A percentile compares a stretch with the other conserved stretches of the same genome.
Conservation (phyloP, 2,888 invertebrate genomes). For the Xylocampa areola region DNA sequence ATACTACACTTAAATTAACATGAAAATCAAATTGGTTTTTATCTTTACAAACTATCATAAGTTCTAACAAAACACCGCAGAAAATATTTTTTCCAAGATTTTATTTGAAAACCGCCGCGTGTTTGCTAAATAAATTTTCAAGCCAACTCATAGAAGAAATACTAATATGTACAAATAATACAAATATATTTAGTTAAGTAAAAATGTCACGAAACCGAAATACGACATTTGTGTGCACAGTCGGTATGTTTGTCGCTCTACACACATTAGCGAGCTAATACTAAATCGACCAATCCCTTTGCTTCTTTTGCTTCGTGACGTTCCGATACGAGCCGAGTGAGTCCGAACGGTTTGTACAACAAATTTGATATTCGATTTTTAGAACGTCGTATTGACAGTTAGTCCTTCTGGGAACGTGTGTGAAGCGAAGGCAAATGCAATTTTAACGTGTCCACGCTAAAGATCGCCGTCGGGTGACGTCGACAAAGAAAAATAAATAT, state of each 20-base stretch:
- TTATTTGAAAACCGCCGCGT: conserved; percentile 45
- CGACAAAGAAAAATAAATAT: conserved; percentile 73
- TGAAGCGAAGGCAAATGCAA: conserved; percentile 63
- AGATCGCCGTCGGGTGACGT: conserved; percentile 61
- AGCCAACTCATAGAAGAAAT: conserved; percentile 31
- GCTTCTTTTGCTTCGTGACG: conserved; percentile 73
- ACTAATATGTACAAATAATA: conserved; percentile 57
- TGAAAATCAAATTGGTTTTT: conserved; percentile 30
- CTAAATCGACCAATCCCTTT: conserved; percentile 64
- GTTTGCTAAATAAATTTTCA: conserved; percentile 40
- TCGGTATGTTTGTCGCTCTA: conserved; percentile 70
- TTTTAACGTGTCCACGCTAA: conserved; percentile 79
- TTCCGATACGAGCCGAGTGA: conserved; percentile 54
- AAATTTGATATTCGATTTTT: conserved; percentile 71
- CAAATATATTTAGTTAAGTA: conserved; percentile 49
- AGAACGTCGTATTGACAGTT: conserved; percentile 74
- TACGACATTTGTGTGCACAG: conserved; percentile 36
- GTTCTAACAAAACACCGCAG: conserved; percentile 14
- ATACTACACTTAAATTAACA: conserved; percentile 22
- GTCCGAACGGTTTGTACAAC: conserved; percentile 67
- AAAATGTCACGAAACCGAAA: conserved; percentile 56
- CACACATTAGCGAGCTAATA: conserved; percentile 73
- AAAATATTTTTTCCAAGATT: conserved; percentile 32
- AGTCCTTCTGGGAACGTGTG: conserved; percentile 79
- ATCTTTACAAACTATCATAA: conserved; percentile 9